phyloP scores from a whole-genome alignment of 2,113 vertebrate genomes.

The Mola mola region DNA sequence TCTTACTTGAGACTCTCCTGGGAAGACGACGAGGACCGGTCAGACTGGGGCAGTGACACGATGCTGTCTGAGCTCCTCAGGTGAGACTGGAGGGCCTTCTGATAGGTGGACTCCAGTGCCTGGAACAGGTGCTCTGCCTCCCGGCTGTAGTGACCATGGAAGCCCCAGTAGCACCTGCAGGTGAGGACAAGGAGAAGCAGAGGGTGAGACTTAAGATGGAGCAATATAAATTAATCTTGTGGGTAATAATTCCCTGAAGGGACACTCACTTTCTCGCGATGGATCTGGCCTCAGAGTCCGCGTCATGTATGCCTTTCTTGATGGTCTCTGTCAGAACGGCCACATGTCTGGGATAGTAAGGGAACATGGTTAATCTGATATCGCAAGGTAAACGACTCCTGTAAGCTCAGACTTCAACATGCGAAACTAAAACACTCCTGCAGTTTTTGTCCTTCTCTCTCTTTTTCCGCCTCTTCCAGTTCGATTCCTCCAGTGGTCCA shows the following conservation, averaged over 20 bases:
- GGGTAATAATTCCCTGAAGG: too few relatives aligned
- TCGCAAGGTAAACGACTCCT: background rate
- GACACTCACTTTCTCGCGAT: constrained; percentile 96
- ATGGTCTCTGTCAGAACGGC: constrained; percentile 96
- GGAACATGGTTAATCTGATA: constrained; percentile 49
- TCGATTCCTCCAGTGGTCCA: constrained; percentile 40
- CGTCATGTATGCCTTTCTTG: constrained; percentile 97
- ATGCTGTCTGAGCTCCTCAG: constrained; percentile 97
- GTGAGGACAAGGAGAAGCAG: background rate
- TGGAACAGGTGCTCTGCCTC: constrained; percentile 97
- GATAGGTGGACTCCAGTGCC: constrained; percentile 93
- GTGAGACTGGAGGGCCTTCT: constrained; percentile 96
- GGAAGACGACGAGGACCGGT: constrained; percentile 96
- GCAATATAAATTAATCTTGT: too few relatives aligned
- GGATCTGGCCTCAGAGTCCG: constrained; percentile 96
- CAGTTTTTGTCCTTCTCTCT: background rate
- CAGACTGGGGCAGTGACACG: constrained; percentile 93
- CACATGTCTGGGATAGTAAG: constrained; percentile 88
- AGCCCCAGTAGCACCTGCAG: constrained; percentile 96
- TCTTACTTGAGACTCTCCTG: constrained; percentile 99
- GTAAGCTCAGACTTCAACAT: background rate
- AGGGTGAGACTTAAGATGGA: background rate
- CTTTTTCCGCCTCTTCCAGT: constrained; percentile 11
- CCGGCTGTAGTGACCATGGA: constrained; percentile 93
- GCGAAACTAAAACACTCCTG: background rate